Evolutionary conservation across 2,888 invertebrate species (phyloP).

Genomic region (Agrochola macilenta): DNA sequence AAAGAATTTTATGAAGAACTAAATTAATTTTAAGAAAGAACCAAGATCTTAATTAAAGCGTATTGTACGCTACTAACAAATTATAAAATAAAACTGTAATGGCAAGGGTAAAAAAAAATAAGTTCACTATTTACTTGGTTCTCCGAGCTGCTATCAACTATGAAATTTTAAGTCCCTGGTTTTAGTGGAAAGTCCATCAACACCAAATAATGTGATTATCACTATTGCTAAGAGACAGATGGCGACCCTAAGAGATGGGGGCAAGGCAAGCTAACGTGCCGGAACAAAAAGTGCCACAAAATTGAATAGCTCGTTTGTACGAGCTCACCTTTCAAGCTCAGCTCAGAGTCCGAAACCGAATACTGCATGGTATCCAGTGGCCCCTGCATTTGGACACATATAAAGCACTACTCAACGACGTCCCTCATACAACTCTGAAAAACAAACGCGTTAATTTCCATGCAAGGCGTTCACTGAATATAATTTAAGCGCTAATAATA

Average conservation of each 20-base stretch:
- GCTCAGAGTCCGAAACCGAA: slow-evolving; percentile 81
- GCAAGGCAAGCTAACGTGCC: slow-evolving; percentile 74
- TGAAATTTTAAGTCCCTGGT: not conserved
- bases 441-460: slow-evolving; percentile 87
- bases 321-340: slow-evolving; percentile 88
- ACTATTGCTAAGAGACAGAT: slow-evolving; percentile 60
- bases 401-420: slow-evolving; percentile 87
- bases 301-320: slow-evolving; percentile 76
- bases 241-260: slow-evolving; percentile 67
- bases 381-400: slow-evolving; percentile 86
- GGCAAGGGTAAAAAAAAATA: not conserved
- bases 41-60: too few relatives aligned
- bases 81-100: slow-evolving; percentile 6
- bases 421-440: slow-evolving; percentile 85
- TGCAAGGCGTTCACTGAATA: slow-evolving; percentile 79
- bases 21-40: not conserved
- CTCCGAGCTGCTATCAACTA: slow-evolving; percentile 13
- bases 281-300: slow-evolving; percentile 72
- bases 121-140: not conserved
- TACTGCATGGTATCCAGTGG: slow-evolving; percentile 83
- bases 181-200: not conserved
- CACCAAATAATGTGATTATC: slow-evolving; percentile 14
- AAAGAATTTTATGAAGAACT: not conserved
- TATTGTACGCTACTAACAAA: not conserved
- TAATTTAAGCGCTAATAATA: slow-evolving; percentile 48